phyloP scores from a whole-genome alignment of 2,888 invertebrate species.

The Villa cingulata region DNA sequence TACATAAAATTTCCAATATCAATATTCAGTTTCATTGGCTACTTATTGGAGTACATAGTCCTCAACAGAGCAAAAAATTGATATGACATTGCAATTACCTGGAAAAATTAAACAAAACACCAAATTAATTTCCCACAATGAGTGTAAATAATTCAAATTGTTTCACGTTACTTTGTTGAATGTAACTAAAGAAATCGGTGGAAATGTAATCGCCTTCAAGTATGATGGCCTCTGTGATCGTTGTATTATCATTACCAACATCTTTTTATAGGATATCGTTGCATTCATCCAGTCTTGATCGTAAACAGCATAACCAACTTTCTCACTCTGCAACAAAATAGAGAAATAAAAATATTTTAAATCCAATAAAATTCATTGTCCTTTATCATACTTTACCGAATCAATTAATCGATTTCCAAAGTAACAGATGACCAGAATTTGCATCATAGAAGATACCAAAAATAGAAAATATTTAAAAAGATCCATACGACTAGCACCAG shows the following conservation, averaged over 20 bases:
- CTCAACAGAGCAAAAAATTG: constrained; percentile 29
- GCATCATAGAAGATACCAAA: constrained; percentile 24
- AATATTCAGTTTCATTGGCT: too few species aligned
- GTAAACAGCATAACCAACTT: constrained; percentile 23
- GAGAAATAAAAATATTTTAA: neutral
- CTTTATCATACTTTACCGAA: constrained; percentile 18
- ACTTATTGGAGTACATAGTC: constrained; percentile 23
- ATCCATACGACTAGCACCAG: constrained; percentile 20
- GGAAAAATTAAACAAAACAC: constrained; percentile 3
- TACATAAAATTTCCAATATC: too few species aligned
- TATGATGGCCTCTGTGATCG: constrained; percentile 25
- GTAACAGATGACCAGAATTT: constrained; percentile 25
- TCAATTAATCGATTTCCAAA: constrained; percentile 24
- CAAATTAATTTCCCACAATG: neutral
- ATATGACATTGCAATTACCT: constrained; percentile 29
- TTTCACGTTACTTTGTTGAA: constrained; percentile 25
- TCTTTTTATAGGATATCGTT: constrained; percentile 19
- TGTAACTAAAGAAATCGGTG: constrained; percentile 25
- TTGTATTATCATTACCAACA: constrained; percentile 21
- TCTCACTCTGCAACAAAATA: constrained; percentile 19
- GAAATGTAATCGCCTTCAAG: constrained; percentile 26
- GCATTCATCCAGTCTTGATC: constrained; percentile 25
- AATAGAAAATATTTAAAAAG: constrained; percentile 23
- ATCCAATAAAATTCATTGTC: neutral
- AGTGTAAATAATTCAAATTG: neutral